Base-by-base conservation (phyloP, 2,797 vertebrate species). In the Ptychadena robeensis region DNA sequence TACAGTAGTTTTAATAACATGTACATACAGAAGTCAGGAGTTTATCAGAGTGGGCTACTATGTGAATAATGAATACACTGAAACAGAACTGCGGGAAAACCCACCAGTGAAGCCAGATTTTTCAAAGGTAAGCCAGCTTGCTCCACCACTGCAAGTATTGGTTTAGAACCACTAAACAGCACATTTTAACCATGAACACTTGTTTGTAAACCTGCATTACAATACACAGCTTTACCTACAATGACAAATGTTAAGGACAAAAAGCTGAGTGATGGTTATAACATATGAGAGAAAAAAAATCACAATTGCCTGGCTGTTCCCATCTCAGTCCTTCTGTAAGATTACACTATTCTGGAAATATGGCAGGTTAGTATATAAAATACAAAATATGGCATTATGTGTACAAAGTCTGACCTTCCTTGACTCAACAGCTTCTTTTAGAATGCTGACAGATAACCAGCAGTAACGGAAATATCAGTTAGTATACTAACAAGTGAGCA, bases 11-110 rank as follows among this genome's bases (percentile, higher is more conserved):
- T 89, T 94, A 88, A 95, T 95, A 82, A 95, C 94, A 0, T 95
- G 93, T 79, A 95, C 94, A 84, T 94, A 94, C 83, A 88, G 93
- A 88, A 93, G 92, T 87, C 94, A 95, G 90, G 94, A 94, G 88
- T 94, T 94, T 88, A 94, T 94, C 88, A 91, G 93, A 93, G 93
- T 95, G 0, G 94, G 94, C 80, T 94, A 94, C 87, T 94, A 94
- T 82, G 93, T 95, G 88, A 95, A 94, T 93, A 94, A 95, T 87
- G 94, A 94, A 91, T 94, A 94, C 68, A 95, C 93, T 0, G 94
- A 94, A 89, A 94, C 92, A 89, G 94, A 95, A 87, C 87, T 94
- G 89, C 91, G 93, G 86, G 94, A 95, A 92, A 94, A 94, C 73
- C 94, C 93, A 38, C 93, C 93, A 82, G 94, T 95, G 88, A 95